Evolutionary conservation across 2,888 invertebrate genomes (phyloP), one percentile per base, ranked within the genome.

Genomic region (Lissocephala sabroskyi): DNA sequence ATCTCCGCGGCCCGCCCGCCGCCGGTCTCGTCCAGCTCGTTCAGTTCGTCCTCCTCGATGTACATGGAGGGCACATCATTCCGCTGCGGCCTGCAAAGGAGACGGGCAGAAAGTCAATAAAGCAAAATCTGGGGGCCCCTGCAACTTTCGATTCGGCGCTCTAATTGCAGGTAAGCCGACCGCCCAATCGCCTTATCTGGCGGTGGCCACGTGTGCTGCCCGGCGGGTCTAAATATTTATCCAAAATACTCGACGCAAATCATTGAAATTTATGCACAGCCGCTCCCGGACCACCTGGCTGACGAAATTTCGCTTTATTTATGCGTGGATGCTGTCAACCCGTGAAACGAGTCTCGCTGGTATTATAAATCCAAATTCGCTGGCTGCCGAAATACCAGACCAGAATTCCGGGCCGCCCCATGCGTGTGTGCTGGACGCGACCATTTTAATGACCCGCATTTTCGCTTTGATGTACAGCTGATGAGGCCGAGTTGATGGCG

Each of bases 41-140:
- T 80, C 51, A 82, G 75, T 52, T 83, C 85, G 43, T 85, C 85
- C 65, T 85, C 85, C 61, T 85, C 85, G 52, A 85, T 85, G 56
- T 85, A 85, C 85, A 85, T 85, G 32, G 85, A 85, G 61, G 85
- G 85, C 28, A 85, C 85, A 75, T 85, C 85, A 53, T 79, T 85
- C 63, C 85, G 80, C 40, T 83, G 84, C 28, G 85, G 85, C 67
- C 85, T 85, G 57, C 13, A 9, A 10, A 28, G 29, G n/a, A n/a
- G n/a, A n/a, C n/a, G n/a, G n/a, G n/a, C n/a, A n/a, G n/a, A 32
- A 28, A 29, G 13, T 7, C n/a, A 40, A 16, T 16, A 28, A 65
- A 62, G 54, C 55, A 48, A 56, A 40, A 45, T 55, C 57, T 63
- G 65, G 70, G 58, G 61, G 45, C 52, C 43, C 14, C 17, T 48